These are phyloP conservation scores for Macrocentrus cingulum DNA, from an alignment of 1,140 invertebrate genomes.

Conservation along the genomic window DNA sequence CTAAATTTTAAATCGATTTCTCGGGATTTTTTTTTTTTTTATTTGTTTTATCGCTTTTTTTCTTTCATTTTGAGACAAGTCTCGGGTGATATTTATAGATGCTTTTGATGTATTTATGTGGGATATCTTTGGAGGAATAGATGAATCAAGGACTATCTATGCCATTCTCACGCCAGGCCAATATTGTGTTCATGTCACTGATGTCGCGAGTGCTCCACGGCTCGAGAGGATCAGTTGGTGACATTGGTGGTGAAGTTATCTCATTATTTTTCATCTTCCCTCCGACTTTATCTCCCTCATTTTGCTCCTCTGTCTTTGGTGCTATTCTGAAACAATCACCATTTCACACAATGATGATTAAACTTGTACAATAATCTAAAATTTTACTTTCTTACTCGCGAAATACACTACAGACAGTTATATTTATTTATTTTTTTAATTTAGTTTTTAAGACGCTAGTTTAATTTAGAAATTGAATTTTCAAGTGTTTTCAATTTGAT, in stretches of 20 bases:
- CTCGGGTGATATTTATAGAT: too few species aligned
- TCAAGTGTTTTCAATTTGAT: too few species aligned
- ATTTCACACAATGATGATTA: too few species aligned
- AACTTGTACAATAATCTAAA: too few species aligned
- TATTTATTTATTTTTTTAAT: too few species aligned
- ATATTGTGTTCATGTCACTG: constrained; percentile 71
- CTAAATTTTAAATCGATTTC: neutral
- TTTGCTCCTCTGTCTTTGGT: constrained; percentile 36
- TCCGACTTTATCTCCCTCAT: neutral
- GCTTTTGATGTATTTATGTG: too few species aligned
- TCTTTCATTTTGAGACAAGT: too few species aligned
- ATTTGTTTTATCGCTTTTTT: neutral
- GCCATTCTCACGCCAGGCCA: constrained; percentile 62
- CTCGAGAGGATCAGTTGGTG: constrained; percentile 67
- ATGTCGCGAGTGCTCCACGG: constrained; percentile 73
- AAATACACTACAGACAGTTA: too few species aligned
- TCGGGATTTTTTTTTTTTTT: neutral
- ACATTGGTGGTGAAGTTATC: constrained; percentile 37
- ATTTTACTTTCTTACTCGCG: too few species aligned
- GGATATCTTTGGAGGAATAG: neutral
- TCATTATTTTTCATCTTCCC: constrained; percentile 11
- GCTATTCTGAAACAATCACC: constrained; percentile 52
- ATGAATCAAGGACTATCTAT: constrained; percentile 50
- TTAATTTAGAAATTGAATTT: too few species aligned
- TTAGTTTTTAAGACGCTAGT: too few species aligned